Evolutionary conservation across 2,113 vertebrate genomes (phyloP).

Genomic region (Danionella cerebrum): DNA sequence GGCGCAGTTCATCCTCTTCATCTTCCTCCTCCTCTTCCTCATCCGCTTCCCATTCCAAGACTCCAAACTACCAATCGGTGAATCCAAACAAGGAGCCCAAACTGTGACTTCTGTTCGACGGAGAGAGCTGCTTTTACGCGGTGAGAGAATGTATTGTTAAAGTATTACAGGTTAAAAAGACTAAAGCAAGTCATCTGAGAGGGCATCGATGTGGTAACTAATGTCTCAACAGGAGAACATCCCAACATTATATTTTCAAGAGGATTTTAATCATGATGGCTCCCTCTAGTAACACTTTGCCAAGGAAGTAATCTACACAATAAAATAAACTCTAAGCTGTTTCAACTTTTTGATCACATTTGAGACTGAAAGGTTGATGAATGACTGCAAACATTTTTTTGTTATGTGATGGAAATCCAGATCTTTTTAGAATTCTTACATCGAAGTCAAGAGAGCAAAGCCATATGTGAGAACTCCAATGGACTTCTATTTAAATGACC

Average conservation of each 20-base stretch:
- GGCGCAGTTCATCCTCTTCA: conserved; percentile 73
- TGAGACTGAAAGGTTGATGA: background rate
- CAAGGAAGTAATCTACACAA: conserved; percentile 7
- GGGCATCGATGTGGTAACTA: too few relatives aligned
- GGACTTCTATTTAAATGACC: background rate
- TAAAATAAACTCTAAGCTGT: background rate
- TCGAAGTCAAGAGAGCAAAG: conserved; percentile 16
- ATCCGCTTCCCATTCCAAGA: conserved; percentile 44
- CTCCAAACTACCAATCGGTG: conserved; percentile 48
- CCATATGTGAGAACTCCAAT: background rate
- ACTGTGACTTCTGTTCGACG: conserved; percentile 17
- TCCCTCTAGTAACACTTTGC: background rate
- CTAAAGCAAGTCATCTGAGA: background rate
- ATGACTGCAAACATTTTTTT: background rate
- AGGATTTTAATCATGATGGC: background rate
- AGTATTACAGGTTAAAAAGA: background rate
- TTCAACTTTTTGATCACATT: background rate
- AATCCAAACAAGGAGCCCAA: conserved; percentile 53
- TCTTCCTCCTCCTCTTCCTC: conserved; percentile 69
- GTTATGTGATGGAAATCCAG: background rate
- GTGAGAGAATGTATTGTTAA: background rate
- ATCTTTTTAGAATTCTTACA: background rate
- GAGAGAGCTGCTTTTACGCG: background rate
- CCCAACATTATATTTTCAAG: background rate
- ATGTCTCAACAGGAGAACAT: too few relatives aligned